These are phyloP conservation scores for Diadema setosum DNA, from an alignment of 35 echinoderm and acorn worm genomes.

Conservation along the genomic window DNA sequence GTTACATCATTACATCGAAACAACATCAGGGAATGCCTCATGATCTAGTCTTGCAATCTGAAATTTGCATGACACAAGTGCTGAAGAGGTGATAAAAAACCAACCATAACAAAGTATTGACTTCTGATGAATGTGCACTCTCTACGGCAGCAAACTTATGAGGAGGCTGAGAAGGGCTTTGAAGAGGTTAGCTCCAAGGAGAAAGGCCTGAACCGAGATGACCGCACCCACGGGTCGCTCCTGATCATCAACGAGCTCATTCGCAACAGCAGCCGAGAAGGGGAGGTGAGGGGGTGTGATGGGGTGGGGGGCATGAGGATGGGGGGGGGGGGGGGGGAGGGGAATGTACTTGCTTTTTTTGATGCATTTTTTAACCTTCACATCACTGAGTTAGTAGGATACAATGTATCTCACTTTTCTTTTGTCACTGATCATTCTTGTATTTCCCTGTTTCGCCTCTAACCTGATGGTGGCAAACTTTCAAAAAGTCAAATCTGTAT, in stretches of 20 bases:
- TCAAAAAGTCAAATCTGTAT: no score
- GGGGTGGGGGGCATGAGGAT: neutral
- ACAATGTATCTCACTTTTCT: no score
- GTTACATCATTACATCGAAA: neutral
- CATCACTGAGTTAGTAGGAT: no score
- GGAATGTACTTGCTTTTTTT: no score
- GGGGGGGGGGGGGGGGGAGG: neutral
- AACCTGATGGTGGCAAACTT: no score
- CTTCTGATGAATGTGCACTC: no score
- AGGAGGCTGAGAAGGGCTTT: conserved; percentile 91
- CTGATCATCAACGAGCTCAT: conserved; percentile 96
- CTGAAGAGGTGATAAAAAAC: no score
- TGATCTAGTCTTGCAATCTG: neutral
- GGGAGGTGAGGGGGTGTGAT: conserved; percentile 63
- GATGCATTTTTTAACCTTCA: no score
- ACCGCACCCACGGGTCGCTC: conserved; percentile 80
- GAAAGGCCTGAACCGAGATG: conserved; percentile 89
- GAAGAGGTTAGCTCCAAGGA: conserved; percentile 53
- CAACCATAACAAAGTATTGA: no score
- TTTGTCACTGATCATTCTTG: no score
- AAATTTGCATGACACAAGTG: no score
- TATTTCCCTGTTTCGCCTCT: no score
- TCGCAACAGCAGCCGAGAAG: conserved; percentile 83
- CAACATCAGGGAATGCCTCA: neutral
- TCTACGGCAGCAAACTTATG: conserved; percentile 97